phyloP scores from a whole-genome alignment of 2,113 vertebrate species.

The Mixornis gularis region DNA sequence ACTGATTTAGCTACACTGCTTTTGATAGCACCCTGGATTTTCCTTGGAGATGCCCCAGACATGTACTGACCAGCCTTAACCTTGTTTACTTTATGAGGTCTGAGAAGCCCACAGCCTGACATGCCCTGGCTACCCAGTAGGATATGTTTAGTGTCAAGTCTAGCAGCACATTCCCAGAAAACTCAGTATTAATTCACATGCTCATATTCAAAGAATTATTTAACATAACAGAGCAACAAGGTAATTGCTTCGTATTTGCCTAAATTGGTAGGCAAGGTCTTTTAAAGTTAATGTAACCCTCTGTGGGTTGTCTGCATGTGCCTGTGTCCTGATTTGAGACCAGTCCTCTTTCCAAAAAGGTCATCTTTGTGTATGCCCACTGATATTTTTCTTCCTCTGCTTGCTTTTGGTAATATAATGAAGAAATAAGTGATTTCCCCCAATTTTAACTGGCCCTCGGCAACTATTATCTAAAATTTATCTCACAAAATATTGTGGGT shows the following conservation, averaged over 20 bases:
- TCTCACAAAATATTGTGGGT: not conserved
- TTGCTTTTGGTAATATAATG: not conserved
- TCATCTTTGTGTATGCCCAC: not conserved
- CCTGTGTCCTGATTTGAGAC: not conserved
- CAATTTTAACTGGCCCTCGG: not conserved
- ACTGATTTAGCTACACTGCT: conserved; percentile 50
- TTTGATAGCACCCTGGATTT: conserved; percentile 63
- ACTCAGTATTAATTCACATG: not conserved
- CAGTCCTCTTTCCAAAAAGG: not conserved
- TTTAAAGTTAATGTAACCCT: not conserved
- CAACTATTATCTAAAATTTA: conserved; percentile 4
- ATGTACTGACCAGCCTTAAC: conserved; percentile 52
- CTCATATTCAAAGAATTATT: conserved; percentile 21
- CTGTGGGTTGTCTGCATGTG: not conserved
- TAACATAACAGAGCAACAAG: not conserved
- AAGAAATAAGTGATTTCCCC: conserved; percentile 2
- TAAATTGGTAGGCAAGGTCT: not conserved
- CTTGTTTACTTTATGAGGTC: conserved; percentile 55
- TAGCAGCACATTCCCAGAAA: conserved; percentile 10
- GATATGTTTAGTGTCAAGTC: conserved; percentile 27
- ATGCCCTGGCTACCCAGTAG: not conserved
- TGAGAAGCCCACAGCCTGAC: conserved; percentile 47
- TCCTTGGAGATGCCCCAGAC: conserved; percentile 65
- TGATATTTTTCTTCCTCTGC: not conserved
- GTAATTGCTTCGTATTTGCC: not conserved